Conservation (phyloP, 2,113 vertebrate species). For the Corythoichthys intestinalis region DNA sequence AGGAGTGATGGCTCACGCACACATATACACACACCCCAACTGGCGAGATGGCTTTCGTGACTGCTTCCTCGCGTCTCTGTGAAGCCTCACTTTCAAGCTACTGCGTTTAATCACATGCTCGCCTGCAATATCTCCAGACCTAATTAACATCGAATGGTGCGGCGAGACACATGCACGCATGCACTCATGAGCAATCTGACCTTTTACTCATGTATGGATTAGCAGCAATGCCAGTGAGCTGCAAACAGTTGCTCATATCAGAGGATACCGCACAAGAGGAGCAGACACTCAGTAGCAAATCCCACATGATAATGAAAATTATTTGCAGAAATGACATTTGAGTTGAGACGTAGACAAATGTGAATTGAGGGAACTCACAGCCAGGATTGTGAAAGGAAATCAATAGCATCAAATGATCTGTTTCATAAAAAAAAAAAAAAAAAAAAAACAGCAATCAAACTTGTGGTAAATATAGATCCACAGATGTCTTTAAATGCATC, state of each 20-base stretch:
- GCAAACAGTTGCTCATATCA: slow-evolving; percentile 37
- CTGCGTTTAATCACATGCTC: slow-evolving; percentile 44
- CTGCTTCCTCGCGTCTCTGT: slow-evolving; percentile 41
- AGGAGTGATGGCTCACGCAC: slow-evolving; percentile 24
- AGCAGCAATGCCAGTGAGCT: slow-evolving; percentile 42
- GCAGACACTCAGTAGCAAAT: slow-evolving; percentile 15
- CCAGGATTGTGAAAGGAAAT: slow-evolving; percentile 24
- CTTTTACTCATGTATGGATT: slow-evolving; percentile 44
- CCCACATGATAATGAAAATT: slow-evolving; percentile 7
- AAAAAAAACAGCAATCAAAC: slow-evolving; percentile 18
- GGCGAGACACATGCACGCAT: slow-evolving; percentile 35
- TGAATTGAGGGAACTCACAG: slow-evolving; percentile 13
- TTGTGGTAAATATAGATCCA: slow-evolving; percentile 14
- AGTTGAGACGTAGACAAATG: slow-evolving; percentile 30
- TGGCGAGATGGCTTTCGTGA: slow-evolving; percentile 52
- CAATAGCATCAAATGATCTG: slow-evolving; percentile 12
- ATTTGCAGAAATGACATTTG: slow-evolving; percentile 11
- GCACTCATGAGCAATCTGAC: slow-evolving; percentile 32
- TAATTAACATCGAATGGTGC: slow-evolving; percentile 58
- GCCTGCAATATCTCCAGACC: slow-evolving; percentile 41
- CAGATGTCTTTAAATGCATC: slow-evolving; percentile 12
- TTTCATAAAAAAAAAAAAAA: slow-evolving; percentile 6
- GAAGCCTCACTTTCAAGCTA: slow-evolving; percentile 47
- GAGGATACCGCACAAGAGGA: slow-evolving; percentile 40
- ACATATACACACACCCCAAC: slow-evolving; percentile 13